Conservation (phyloP, 2,888 invertebrate species). For the Cosmia pyralina region DNA sequence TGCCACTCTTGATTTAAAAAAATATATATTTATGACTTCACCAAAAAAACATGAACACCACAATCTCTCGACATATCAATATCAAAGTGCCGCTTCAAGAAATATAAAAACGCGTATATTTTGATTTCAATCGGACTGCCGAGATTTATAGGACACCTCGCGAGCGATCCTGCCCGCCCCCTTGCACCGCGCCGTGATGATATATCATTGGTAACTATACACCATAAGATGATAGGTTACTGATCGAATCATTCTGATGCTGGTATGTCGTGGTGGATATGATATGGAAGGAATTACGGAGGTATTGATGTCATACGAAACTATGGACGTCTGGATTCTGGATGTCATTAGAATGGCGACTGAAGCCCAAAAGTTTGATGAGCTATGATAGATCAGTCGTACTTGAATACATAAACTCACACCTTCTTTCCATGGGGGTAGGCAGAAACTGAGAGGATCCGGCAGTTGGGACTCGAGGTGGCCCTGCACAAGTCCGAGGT, state of each 20-base stretch:
- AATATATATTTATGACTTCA: not conserved
- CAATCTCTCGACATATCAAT: constrained; percentile 64
- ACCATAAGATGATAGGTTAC: constrained; percentile 58
- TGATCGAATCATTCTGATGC: constrained; percentile 35
- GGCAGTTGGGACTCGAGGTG: too few relatives aligned
- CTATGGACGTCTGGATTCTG: too few relatives aligned
- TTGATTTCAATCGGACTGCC: constrained; percentile 70
- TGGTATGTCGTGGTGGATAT: constrained; percentile 43
- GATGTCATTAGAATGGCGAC: too few relatives aligned
- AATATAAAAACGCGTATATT: constrained; percentile 55
- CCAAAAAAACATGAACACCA: constrained; percentile 43
- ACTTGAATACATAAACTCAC: too few relatives aligned
- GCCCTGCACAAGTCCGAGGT: too few relatives aligned
- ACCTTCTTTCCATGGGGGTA: too few relatives aligned
- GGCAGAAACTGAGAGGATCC: too few relatives aligned
- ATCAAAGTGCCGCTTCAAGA: constrained; percentile 59
- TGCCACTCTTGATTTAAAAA: not conserved
- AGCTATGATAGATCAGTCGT: too few relatives aligned
- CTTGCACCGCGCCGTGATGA: constrained; percentile 45
- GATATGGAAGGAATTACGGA: not conserved
- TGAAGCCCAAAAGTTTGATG: too few relatives aligned
- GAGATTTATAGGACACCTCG: constrained; percentile 76
- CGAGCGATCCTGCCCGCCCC: constrained; percentile 67
- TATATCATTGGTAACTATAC: constrained; percentile 73
- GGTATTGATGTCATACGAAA: not conserved